Percentiles rank a stretch among this genome's conserved stretches.
These are phyloP conservation scores for Tapirus terrestris DNA, from an alignment of 2,113 vertebrate genomes.

Conservation along the genomic window DNA sequence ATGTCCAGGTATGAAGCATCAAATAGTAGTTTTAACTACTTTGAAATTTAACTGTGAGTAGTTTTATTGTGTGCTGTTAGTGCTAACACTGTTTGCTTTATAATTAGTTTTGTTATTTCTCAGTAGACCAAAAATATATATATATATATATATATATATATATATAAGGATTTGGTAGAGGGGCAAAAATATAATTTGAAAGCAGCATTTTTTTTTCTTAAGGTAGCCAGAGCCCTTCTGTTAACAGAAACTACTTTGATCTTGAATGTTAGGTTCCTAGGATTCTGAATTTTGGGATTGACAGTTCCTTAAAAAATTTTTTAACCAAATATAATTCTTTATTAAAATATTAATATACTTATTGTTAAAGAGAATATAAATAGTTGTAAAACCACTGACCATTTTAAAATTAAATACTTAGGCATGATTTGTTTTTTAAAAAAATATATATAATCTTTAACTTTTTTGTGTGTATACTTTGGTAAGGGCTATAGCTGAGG, in stretches of 20 bases:
- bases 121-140: no score
- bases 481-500: background rate
- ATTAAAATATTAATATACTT: background rate
- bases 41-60: background rate
- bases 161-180: background rate
- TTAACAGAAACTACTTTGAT: background rate
- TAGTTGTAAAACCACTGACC: background rate
- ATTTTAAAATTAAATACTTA: conserved; percentile 10
- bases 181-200: conserved; percentile 8
- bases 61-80: background rate
- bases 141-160: no score
- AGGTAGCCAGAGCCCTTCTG: background rate
- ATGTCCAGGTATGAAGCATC: background rate
- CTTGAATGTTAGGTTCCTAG: background rate
- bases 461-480: background rate
- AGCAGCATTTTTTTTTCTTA: background rate
- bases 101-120: background rate
- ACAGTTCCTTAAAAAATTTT: background rate
- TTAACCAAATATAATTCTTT: background rate
- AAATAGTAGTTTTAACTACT: background rate
- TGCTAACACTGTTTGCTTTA: background rate
- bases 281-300: background rate
- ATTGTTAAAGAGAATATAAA: conserved; percentile 14
- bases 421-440: background rate
- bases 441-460: background rate